Percentiles rank a stretch among this genome's conserved stretches.
Conservation (phyloP, 2,113 vertebrate species). For the Poeciliopsis occidentalis region DNA sequence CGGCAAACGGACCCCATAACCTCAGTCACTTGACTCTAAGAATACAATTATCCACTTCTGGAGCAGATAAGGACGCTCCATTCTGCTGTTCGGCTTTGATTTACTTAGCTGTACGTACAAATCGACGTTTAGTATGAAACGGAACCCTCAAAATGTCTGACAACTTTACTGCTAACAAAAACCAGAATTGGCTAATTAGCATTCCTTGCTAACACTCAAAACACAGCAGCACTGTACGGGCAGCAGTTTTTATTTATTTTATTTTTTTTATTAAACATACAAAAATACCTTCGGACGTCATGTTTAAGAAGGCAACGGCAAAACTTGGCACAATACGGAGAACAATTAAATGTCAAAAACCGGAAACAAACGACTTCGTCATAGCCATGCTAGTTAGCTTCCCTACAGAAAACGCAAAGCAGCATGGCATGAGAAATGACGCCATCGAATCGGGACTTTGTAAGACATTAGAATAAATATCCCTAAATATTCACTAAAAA, state of each 20-base stretch:
- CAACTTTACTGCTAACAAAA: neutral
- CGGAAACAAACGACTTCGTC: constrained; percentile 2
- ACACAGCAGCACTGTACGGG: neutral
- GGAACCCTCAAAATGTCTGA: constrained; percentile 45
- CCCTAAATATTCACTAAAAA: no score
- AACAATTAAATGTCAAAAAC: neutral
- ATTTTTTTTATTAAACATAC: neutral
- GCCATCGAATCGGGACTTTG: neutral
- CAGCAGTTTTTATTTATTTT: neutral
- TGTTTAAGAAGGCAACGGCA: neutral
- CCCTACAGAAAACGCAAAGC: neutral
- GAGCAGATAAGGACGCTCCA: no score
- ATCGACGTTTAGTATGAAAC: neutral
- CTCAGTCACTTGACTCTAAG: neutral
- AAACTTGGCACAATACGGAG: neutral
- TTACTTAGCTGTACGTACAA: neutral
- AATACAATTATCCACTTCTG: neutral
- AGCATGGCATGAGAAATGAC: neutral
- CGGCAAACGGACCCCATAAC: neutral
- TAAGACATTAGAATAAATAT: neutral
- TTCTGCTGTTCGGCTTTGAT: no score
- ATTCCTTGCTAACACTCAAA: constrained; percentile 1
- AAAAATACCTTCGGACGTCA: neutral
- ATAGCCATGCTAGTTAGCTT: neutral
- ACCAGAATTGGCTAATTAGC: constrained; percentile 12